Evolutionary conservation across 2,888 invertebrate species (phyloP), one percentile per base, ranked within the genome.

Genomic region (Gisinianus flammeolus): DNA sequence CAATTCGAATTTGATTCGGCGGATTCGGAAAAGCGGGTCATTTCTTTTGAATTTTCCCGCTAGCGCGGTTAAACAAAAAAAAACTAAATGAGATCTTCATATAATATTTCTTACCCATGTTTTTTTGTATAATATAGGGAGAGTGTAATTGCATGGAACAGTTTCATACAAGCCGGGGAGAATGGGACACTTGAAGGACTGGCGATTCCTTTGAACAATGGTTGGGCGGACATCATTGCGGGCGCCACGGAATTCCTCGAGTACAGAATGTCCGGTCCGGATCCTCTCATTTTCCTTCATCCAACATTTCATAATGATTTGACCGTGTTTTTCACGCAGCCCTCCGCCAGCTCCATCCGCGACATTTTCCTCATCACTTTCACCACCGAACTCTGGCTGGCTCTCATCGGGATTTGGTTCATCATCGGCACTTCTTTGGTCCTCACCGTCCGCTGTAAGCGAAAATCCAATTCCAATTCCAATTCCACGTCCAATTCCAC

Each of bases 321-420:
- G 30, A 77, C 77, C 69, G 81, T 75, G 6, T 81, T 81, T 30
- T 82, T 82, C 74, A 79, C 76, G 30, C 80, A 81, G 73, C 82
- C 82, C 0, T 56, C 80, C 0, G 79, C 81, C 1, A 80, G 74
- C 52, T 80, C 79, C 6, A 69, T 82, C 35, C 81, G 82, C 1
- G 80, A 82, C 68, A 80, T 82, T 58, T 82, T 81, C 66, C 74
- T 82, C 16, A 58, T 77, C 24, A 81, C 81, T n/a, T 82, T 82
- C 66, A 71, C 81, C 12, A 33, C 64, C 0, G 77, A 80, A 19
- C 79, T 82, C 0, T 82, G 82, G 82, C 1, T 67, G 12, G 44
- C 54, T 3, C 2, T 70, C 2, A 2, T 58, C 22, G 52, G 35
- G 12, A 30, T 16, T 28, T 76, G 76, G 76, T 4, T 76, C 12